Conservation (phyloP, 2,888 invertebrate species). For the Hyles lineata region DNA sequence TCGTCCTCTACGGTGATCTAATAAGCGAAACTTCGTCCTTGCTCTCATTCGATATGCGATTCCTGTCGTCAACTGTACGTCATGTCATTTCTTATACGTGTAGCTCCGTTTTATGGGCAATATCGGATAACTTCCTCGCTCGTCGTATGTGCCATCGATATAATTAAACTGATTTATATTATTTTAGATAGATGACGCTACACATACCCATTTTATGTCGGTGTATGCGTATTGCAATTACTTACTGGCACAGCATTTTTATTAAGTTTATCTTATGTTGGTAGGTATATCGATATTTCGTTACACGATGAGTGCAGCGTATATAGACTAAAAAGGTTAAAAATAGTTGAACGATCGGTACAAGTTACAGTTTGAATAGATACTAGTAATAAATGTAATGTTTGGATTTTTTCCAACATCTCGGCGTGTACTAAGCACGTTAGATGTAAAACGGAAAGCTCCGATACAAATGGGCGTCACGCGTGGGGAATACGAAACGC, state of each 20-base stretch:
- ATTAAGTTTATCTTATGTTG: neutral
- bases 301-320: neutral
- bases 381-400: neutral
- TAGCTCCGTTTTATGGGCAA: conserved; percentile 20
- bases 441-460: conserved; percentile 53
- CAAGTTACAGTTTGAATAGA: neutral
- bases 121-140: conserved; percentile 8
- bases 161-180: conserved; percentile 18
- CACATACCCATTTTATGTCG: neutral
- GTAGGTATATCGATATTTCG: neutral
- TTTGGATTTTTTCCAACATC: conserved; percentile 23
- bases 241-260: neutral
- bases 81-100: conserved; percentile 48
- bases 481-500: conserved; percentile 59
- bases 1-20: conserved; percentile 75
- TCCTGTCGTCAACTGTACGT: conserved; percentile 67
- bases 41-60: conserved; percentile 78
- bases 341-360: neutral
- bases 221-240: no score
- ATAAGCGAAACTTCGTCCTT: conserved; percentile 79
- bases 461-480: conserved; percentile 57
- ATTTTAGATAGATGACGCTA: neutral
- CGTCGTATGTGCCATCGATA: neutral
- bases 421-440: conserved; percentile 41
- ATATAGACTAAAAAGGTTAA: neutral